A percentile compares a stretch with the other conserved stretches of the same genome.
Conservation (phyloP, 2,888 invertebrate genomes). For the Plebejus melissa region DNA sequence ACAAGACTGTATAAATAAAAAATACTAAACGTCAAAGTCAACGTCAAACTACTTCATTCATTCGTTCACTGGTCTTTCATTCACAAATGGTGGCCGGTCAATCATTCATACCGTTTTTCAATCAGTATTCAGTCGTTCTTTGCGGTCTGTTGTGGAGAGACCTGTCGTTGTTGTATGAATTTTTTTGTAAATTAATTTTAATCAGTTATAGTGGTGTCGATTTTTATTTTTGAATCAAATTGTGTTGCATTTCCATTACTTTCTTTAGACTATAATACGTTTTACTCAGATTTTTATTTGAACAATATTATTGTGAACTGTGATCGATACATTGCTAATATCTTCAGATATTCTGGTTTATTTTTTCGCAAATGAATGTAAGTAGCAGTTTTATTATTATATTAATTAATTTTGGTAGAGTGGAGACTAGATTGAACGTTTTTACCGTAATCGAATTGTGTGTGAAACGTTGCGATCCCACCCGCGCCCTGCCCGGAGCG, state of each 20-base stretch:
- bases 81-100: slow-evolving; percentile 35
- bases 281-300: slow-evolving; percentile 47
- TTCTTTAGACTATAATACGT: not conserved
- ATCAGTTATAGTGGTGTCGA: slow-evolving; percentile 39
- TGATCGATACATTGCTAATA: slow-evolving; percentile 57
- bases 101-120: slow-evolving; percentile 37
- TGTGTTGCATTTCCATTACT: not conserved
- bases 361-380: slow-evolving; percentile 57
- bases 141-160: slow-evolving; percentile 40
- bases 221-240: slow-evolving; percentile 31
- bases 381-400: slow-evolving; percentile 55
- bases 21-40: slow-evolving; percentile 1
- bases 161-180: slow-evolving; percentile 41
- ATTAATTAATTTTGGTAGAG: slow-evolving; percentile 40
- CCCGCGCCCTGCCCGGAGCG: slow-evolving; percentile 36
- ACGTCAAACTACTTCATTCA: slow-evolving; percentile 33
- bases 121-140: slow-evolving; percentile 52
- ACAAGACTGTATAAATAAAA: not conserved
- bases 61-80: slow-evolving; percentile 34
- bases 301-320: slow-evolving; percentile 71
- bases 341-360: slow-evolving; percentile 41
- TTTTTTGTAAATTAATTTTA: slow-evolving; percentile 43
- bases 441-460: not conserved
- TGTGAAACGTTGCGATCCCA: slow-evolving; percentile 26
- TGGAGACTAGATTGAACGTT: slow-evolving; percentile 27